These are phyloP conservation scores for Zoanthus sansibaricus DNA, from an alignment of 92 coral and sea anemone species.

Conservation along the genomic window DNA sequence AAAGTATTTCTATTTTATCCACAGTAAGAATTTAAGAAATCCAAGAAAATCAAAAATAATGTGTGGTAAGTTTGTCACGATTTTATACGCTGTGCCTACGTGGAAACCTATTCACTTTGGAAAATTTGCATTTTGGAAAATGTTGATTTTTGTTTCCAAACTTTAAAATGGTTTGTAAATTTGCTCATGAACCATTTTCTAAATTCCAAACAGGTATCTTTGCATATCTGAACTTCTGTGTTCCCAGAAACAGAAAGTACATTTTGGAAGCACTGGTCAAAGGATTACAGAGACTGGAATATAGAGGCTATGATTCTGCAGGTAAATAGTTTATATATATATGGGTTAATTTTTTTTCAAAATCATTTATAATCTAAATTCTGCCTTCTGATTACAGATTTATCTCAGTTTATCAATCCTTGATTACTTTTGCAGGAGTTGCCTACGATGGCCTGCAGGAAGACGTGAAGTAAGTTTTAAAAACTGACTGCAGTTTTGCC, in stretches of 20 bases:
- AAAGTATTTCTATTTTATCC: neutral
- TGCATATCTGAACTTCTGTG: constrained; percentile 96
- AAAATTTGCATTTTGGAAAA: constrained; percentile 38
- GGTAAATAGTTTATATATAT: constrained; percentile 59
- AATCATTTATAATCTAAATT: neutral
- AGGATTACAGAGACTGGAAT: constrained; percentile 91
- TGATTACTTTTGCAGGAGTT: constrained; percentile 71
- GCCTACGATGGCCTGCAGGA: constrained; percentile 83
- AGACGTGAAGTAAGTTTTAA: constrained; percentile 64
- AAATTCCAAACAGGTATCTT: constrained; percentile 80
- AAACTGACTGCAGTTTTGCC: neutral
- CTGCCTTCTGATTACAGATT: neutral
- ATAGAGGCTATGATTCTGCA: constrained; percentile 98
- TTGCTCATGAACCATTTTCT: neutral
- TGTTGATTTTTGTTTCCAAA: neutral
- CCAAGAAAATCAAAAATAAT: neutral
- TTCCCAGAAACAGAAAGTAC: constrained; percentile 89
- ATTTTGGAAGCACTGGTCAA: constrained; percentile 90
- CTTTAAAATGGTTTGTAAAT: neutral
- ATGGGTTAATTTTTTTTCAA: neutral
- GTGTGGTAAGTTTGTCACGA: constrained; percentile 31
- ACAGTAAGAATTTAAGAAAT: neutral
- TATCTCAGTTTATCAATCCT: neutral
- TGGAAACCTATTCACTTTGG: constrained; percentile 1
- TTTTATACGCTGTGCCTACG: constrained; percentile 12